phyloP scores from a whole-genome alignment of 2,888 invertebrate species.

The Acutogordius australiensis region DNA sequence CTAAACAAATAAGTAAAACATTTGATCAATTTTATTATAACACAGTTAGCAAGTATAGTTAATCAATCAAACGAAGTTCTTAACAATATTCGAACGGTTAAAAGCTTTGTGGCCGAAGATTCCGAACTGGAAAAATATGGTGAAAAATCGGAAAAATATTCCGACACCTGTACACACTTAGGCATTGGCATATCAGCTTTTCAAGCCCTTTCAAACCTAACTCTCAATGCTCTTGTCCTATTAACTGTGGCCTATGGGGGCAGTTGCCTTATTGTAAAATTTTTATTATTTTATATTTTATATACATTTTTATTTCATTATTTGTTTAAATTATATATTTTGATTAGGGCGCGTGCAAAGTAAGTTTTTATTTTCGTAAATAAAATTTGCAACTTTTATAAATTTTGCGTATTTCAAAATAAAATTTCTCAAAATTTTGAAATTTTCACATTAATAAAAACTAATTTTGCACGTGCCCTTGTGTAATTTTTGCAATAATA shows the following conservation, averaged over 20 bases:
- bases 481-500: no score
- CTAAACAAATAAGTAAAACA: no score
- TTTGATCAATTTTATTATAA: not conserved
- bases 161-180: not conserved
- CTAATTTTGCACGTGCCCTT: no score
- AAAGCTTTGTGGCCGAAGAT: not conserved
- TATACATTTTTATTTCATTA: no score
- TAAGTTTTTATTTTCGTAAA: no score
- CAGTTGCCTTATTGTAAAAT: constrained; percentile 51
- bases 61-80: not conserved
- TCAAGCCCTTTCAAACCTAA: constrained; percentile 40
- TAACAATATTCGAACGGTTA: not conserved
- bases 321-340: no score
- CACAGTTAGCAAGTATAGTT: not conserved
- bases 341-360: no score
- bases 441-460: no score
- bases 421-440: no score
- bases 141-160: not conserved
- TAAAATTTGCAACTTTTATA: no score
- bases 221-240: constrained; percentile 50
- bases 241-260: constrained; percentile 61
- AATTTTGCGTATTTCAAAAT: no score
- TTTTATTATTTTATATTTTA: no score
- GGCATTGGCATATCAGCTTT: not conserved
- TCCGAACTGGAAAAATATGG: not conserved